Conservation (phyloP, 2,797 vertebrate genomes). For the Mormyrops boulengeri region DNA sequence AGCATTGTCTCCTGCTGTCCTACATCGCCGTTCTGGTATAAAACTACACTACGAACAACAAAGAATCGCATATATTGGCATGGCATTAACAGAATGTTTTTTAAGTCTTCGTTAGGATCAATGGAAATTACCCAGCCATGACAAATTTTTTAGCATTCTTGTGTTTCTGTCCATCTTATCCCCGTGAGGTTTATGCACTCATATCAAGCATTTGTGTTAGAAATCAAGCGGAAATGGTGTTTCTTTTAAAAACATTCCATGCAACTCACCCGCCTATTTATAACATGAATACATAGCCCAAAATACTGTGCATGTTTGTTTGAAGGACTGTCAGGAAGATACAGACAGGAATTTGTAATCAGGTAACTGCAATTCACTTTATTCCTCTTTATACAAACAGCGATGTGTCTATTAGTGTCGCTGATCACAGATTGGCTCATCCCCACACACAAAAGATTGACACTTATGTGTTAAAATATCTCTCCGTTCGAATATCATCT, state of each 20-base stretch:
- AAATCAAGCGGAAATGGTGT: neutral
- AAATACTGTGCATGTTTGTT: neutral
- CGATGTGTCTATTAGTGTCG: neutral
- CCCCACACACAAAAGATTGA: neutral
- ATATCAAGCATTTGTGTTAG: neutral
- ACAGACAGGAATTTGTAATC: neutral
- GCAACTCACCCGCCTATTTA: neutral
- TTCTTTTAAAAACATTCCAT: neutral
- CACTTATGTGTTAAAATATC: neutral
- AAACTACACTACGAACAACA: neutral
- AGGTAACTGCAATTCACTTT: neutral
- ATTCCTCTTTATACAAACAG: neutral
- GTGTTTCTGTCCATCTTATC: neutral
- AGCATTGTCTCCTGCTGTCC: neutral
- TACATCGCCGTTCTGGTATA: neutral
- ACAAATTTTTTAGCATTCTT: neutral
- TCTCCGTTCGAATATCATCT: neutral
- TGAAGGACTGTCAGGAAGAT: neutral
- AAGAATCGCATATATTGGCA: neutral
- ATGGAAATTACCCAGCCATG: neutral
- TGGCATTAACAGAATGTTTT: neutral
- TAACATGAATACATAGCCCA: neutral
- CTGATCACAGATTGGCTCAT: neutral
- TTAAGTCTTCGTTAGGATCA: neutral
- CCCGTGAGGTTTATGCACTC: neutral